These are phyloP conservation scores for Lucilia cuprina DNA, from an alignment of 1,140 invertebrate genomes.

Conservation along the genomic window DNA sequence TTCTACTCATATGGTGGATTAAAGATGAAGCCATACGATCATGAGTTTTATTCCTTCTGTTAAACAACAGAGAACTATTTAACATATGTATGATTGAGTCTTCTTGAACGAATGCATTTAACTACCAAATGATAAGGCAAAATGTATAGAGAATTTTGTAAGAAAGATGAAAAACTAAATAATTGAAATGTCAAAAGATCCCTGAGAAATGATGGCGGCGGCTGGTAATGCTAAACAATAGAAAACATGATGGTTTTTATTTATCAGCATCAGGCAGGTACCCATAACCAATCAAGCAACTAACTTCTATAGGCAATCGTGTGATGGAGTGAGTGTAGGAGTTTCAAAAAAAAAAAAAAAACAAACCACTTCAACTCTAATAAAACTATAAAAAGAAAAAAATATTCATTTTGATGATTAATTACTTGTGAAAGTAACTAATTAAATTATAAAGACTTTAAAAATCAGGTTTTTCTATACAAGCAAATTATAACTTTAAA, in stretches of 20 bases:
- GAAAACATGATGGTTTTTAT: too few species aligned
- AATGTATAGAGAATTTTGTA: background rate
- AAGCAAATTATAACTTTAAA: background rate
- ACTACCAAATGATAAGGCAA: conserved; percentile 19
- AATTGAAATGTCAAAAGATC: conserved; percentile 31
- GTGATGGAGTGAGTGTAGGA: background rate
- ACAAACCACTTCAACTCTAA: background rate
- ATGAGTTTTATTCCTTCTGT: background rate
- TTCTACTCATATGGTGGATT: background rate
- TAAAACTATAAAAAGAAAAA: background rate
- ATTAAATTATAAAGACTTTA: conserved; percentile 22
- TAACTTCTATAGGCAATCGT: background rate
- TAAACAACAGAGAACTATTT: background rate
- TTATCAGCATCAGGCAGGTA: conserved; percentile 7
- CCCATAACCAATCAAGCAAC: background rate
- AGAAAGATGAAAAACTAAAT: conserved; percentile 10
- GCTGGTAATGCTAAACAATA: background rate
- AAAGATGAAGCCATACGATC: background rate
- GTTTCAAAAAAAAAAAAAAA: background rate
- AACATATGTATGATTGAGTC: conserved; percentile 2
- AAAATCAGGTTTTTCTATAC: background rate
- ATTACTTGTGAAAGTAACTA: conserved; percentile 29
- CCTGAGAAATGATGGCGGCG: conserved; percentile 21
- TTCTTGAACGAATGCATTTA: background rate
- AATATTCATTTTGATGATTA: background rate